Conservation (phyloP, 2,113 vertebrate genomes). For the Cygnus atratus region DNA sequence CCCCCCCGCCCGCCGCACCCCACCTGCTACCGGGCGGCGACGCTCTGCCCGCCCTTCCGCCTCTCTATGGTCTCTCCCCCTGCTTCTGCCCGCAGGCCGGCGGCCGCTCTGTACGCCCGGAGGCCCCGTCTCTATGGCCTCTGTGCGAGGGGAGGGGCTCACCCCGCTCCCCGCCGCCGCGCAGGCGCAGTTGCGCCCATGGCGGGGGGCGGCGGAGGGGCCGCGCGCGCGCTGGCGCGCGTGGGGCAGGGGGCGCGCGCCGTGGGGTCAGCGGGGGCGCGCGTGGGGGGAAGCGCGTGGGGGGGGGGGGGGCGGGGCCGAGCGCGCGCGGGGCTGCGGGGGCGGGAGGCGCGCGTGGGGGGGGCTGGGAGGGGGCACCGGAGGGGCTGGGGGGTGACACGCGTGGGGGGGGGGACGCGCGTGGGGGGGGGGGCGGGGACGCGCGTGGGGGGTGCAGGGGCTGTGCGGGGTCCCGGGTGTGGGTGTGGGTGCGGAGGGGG, state of each 20-base stretch:
- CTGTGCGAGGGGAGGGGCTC: no score
- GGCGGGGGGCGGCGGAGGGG: not conserved
- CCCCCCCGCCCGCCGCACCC: not conserved
- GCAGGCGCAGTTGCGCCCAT: not conserved
- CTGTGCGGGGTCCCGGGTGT: no score
- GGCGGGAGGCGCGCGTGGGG: no score
- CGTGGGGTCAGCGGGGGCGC: not conserved
- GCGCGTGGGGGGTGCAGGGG: not conserved
- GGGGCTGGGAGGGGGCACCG: no score
- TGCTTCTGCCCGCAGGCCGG: no score
- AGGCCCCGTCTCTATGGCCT: not conserved
- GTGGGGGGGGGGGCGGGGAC: not conserved
- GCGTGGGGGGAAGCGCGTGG: no score
- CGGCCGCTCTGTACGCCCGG: not conserved
- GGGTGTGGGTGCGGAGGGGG: no score
- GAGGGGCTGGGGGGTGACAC: no score
- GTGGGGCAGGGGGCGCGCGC: not conserved
- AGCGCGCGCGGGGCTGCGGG: no score
- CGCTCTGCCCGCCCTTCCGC: constrained; percentile 15
- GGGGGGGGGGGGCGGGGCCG: no score
- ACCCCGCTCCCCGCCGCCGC: not conserved
- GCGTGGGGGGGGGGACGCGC: no score
- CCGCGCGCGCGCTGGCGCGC: not conserved
- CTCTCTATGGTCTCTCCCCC: not conserved
- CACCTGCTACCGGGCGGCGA: not conserved